phyloP scores from a whole-genome alignment of 2,797 vertebrate genomes.

The Anolis apletophallus region DNA sequence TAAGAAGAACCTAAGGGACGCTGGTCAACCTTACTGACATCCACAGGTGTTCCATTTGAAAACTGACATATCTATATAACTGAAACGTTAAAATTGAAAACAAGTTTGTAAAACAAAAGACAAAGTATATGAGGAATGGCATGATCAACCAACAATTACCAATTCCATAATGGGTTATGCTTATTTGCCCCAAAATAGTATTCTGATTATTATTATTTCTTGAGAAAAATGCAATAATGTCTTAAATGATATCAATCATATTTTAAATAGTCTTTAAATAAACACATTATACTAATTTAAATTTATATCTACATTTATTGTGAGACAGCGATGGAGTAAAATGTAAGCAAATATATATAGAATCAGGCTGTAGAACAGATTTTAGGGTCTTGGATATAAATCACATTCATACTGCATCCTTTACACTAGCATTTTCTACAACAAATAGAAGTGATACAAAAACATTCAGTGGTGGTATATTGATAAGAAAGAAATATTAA shows the following conservation, averaged over 20 bases:
- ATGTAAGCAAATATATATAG: not conserved
- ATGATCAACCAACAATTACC: not conserved
- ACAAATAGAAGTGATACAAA: not conserved
- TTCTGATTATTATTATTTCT: not conserved
- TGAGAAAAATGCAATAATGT: not conserved
- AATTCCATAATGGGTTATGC: not conserved
- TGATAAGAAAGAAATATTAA: constrained; percentile 1
- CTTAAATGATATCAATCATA: not conserved
- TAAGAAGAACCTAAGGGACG: no score
- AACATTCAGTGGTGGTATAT: not conserved
- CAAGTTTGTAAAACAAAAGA: not conserved
- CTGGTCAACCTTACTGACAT: not conserved
- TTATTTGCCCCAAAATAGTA: not conserved
- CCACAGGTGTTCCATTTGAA: not conserved
- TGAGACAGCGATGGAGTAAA: not conserved
- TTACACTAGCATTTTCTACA: not conserved
- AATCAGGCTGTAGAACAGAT: not conserved
- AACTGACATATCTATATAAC: not conserved
- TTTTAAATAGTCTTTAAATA: not conserved
- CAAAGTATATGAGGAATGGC: not conserved
- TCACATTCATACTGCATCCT: not conserved
- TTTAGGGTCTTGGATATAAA: not conserved
- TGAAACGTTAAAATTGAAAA: not conserved
- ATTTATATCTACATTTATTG: not conserved
- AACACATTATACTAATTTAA: not conserved